These are phyloP conservation scores for Eupithecia vulgata DNA, from an alignment of 2,888 invertebrate genomes.

Conservation along the genomic window DNA sequence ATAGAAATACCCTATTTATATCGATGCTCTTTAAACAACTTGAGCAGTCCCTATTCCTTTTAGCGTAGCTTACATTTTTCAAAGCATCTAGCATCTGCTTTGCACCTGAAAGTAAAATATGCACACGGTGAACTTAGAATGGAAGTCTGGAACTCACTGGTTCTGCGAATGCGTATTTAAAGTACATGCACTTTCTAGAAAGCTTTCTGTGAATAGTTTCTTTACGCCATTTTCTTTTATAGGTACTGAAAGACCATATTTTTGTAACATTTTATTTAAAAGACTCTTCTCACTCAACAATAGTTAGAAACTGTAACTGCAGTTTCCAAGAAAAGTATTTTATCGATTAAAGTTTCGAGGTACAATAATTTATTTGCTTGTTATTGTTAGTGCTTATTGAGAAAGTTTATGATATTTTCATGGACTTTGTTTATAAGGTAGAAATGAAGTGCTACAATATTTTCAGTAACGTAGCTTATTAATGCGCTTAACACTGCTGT, in stretches of 20 bases:
- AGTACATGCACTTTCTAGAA: background rate
- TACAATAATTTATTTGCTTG: too few species aligned
- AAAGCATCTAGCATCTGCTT: conserved; percentile 21
- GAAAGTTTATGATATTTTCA: too few species aligned
- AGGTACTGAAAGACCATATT: background rate
- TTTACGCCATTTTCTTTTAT: conserved; percentile 3
- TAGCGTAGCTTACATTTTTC: conserved; percentile 13
- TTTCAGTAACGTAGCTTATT: too few species aligned
- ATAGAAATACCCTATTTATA: conserved; percentile 1
- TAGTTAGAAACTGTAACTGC: background rate
- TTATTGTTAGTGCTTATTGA: too few species aligned
- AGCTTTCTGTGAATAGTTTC: conserved; percentile 5
- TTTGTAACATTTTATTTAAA: background rate
- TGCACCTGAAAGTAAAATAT: conserved; percentile 27
- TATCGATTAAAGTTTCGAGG: too few species aligned
- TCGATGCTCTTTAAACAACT: background rate
- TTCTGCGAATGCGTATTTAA: background rate
- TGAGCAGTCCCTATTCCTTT: conserved; percentile 16
- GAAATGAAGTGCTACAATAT: too few species aligned
- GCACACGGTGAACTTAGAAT: conserved; percentile 19
- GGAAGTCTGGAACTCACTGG: background rate
- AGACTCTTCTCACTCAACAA: too few species aligned
- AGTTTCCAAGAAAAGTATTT: background rate
- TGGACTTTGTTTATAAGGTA: too few species aligned
- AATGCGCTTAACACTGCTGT: too few species aligned